Percentiles rank a stretch among this genome's conserved stretches.
Evolutionary conservation across 53 echinoderm and acorn worm genomes (phyloP).

Genomic region (Mesocentrotus franciscanus): DNA sequence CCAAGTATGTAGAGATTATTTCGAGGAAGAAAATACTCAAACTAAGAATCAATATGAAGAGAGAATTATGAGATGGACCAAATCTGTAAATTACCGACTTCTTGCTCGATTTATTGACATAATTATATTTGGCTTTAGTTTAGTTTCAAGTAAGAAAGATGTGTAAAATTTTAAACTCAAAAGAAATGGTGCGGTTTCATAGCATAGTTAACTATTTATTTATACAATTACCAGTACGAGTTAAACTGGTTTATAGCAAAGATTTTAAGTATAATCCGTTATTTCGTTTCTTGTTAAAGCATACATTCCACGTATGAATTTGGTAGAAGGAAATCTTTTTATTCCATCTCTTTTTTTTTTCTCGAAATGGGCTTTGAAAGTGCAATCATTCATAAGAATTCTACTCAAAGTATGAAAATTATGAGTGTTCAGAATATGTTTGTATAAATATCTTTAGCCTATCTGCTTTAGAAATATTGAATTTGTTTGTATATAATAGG

Average conservation of each 20-base stretch:
- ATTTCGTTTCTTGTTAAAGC: neutral
- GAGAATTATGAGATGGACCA: neutral
- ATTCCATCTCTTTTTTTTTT: neutral
- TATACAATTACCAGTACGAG: neutral
- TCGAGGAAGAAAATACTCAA: neutral
- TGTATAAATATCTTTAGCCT: constrained; percentile 26
- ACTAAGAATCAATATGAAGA: neutral
- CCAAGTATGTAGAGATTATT: neutral
- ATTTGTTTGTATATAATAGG: constrained; percentile 63
- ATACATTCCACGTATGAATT: neutral
- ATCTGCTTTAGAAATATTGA: constrained; percentile 32
- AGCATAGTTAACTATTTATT: neutral
- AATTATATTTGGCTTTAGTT: neutral
- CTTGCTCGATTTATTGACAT: neutral
- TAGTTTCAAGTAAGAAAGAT: neutral
- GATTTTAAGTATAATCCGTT: neutral
- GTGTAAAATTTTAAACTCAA: neutral
- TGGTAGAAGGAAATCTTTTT: neutral
- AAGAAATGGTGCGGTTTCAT: neutral
- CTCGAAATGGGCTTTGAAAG: constrained; percentile 46
- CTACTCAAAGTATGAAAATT: constrained; percentile 53
- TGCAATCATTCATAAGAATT: constrained; percentile 47
- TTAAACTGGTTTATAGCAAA: neutral
- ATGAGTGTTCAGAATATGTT: constrained; percentile 46
- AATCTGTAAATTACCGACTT: neutral